Evolutionary conservation across 2,888 invertebrate genomes (phyloP).

Genomic region (Phortica magna): DNA sequence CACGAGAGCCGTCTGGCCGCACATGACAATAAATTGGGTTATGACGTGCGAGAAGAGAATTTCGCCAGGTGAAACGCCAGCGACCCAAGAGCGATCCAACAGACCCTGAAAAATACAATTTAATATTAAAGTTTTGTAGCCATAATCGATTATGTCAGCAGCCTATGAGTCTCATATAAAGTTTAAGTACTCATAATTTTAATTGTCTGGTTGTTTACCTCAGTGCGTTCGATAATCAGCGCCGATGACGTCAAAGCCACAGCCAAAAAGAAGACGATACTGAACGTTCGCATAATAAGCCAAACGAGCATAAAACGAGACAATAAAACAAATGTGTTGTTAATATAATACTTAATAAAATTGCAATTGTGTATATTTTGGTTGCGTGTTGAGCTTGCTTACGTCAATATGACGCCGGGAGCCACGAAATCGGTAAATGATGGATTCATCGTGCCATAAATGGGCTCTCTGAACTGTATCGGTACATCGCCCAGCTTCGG

Average conservation of each 20-base stretch:
- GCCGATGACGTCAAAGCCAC: constrained; percentile 96
- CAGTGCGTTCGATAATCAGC: constrained; percentile 93
- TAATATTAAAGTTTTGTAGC: background rate
- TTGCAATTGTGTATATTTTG: background rate
- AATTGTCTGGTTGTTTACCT: constrained; percentile 74
- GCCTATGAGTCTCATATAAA: no score
- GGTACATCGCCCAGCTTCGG: constrained; percentile 92
- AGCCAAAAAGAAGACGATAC: constrained; percentile 97
- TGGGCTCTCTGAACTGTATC: constrained; percentile 92
- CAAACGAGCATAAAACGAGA: constrained; percentile 26
- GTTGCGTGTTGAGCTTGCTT: constrained; percentile 74
- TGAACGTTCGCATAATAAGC: constrained; percentile 75
- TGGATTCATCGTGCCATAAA: constrained; percentile 92
- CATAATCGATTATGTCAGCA: background rate
- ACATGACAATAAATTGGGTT: constrained; percentile 96
- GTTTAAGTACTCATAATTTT: constrained; percentile 41
- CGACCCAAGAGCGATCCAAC: constrained; percentile 94
- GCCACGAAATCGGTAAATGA: constrained; percentile 98
- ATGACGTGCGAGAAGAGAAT: constrained; percentile 95
- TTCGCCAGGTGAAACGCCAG: constrained; percentile 94
- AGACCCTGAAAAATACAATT: constrained; percentile 80
- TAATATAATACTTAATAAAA: background rate
- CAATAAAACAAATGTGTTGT: constrained; percentile 1
- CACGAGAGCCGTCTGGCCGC: constrained; percentile 94
- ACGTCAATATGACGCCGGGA: constrained; percentile 96